A percentile compares a stretch with the other conserved stretches of the same genome.
These are phyloP conservation scores for Seriola dumerili DNA, from an alignment of 2,113 vertebrate genomes.

Conservation along the genomic window DNA sequence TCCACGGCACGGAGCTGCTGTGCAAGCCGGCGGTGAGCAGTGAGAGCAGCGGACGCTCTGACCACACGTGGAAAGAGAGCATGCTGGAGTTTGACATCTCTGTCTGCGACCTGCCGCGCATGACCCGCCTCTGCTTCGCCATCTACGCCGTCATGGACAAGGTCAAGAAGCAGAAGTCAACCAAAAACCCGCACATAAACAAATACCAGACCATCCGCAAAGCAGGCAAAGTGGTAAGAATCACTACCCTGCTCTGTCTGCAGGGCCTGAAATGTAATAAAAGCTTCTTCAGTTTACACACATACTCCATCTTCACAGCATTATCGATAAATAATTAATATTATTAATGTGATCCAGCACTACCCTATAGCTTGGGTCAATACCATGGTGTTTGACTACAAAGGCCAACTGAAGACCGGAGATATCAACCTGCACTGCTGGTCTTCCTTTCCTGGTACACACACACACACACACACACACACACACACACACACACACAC, in stretches of 20 bases:
- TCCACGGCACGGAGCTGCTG: constrained; percentile 96
- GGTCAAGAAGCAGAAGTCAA: constrained; percentile 94
- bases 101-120: constrained; percentile 94
- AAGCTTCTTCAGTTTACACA: neutral
- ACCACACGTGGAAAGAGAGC: constrained; percentile 91
- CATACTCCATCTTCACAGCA: neutral
- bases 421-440: constrained; percentile 93
- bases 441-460: constrained; percentile 97
- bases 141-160: constrained; percentile 97
- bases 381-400: constrained; percentile 99
- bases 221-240: constrained; percentile 95
- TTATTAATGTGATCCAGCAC: constrained; percentile 84
- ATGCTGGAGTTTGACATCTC: constrained; percentile 94
- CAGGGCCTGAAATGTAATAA: too few species aligned
- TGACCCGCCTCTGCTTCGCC: constrained; percentile 97
- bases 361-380: constrained; percentile 99
- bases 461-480: neutral
- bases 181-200: constrained; percentile 90
- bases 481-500: neutral
- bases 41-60: constrained; percentile 92
- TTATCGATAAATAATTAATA: neutral
- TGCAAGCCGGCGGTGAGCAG: constrained; percentile 93
- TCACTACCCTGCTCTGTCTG: neutral
- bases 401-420: constrained; percentile 94
- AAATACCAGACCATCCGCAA: constrained; percentile 99